phyloP scores from a whole-genome alignment of 1,140 invertebrate genomes.

The Diplogasteroides magnus region DNA sequence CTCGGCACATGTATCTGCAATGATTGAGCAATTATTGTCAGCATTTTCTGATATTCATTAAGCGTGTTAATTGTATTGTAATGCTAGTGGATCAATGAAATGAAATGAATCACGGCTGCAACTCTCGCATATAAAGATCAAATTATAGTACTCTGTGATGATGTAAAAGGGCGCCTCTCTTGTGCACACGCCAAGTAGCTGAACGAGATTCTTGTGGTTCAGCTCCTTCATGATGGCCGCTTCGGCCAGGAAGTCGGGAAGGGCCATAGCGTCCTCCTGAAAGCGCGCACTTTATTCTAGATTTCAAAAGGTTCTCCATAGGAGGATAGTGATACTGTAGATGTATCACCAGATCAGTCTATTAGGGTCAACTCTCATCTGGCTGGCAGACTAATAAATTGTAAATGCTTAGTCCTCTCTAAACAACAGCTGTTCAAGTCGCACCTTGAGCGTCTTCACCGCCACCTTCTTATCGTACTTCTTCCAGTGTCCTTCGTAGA shows the following conservation, averaged over 20 bases:
- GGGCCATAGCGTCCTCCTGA: constrained; percentile 94
- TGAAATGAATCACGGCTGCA: too few relatives aligned
- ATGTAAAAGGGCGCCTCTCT: constrained; percentile 97
- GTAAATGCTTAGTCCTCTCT: constrained; percentile 1
- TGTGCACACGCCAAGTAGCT: constrained; percentile 90
- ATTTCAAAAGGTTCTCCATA: neutral
- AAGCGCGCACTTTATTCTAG: neutral
- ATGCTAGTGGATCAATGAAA: too few relatives aligned
- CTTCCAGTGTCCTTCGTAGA: constrained; percentile 98
- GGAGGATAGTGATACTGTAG: too few relatives aligned
- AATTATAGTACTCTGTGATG: constrained; percentile 92
- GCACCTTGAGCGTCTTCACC: constrained; percentile 77
- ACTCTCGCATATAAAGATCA: too few relatives aligned
- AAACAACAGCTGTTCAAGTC: constrained; percentile 70
- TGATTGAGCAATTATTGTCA: too few relatives aligned
- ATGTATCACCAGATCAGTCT: too few relatives aligned
- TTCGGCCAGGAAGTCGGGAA: constrained; percentile 98
- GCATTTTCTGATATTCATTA: too few relatives aligned
- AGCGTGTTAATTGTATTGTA: too few relatives aligned
- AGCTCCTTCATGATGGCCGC: constrained; percentile 99
- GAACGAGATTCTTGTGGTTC: constrained; percentile 96
- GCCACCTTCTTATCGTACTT: constrained; percentile 87
- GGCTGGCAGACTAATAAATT: too few relatives aligned
- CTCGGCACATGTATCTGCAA: constrained; percentile 84
- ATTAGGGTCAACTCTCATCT: too few relatives aligned